These are phyloP conservation scores for crab-eating macaque (Macaca fascicularis) DNA, from an alignment of 2,113 vertebrate species.

Conservation along the genomic window DNA sequence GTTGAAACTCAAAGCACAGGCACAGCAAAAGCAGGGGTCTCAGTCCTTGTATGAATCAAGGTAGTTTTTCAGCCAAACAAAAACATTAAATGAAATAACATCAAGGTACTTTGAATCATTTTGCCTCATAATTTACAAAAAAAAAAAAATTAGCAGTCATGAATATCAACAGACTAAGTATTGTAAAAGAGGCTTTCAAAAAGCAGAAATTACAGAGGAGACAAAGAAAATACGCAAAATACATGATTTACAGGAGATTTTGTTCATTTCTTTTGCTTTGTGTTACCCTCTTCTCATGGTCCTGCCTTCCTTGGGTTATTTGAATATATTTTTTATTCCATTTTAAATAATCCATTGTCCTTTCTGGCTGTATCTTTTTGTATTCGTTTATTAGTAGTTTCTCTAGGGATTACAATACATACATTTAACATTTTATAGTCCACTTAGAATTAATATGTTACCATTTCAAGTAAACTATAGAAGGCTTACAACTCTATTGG, in stretches of 20 bases:
- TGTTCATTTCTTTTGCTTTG: no score
- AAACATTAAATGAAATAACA: background rate
- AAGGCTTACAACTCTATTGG: fast-evolving
- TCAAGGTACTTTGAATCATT: background rate
- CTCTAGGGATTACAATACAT: background rate
- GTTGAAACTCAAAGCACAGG: background rate
- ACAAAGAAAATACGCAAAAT: background rate
- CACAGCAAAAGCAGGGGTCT: background rate
- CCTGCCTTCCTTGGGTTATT: background rate
- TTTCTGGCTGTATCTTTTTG: background rate
- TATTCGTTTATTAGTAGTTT: background rate
- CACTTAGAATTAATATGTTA: no score
- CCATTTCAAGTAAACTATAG: no score
- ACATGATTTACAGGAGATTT: fast-evolving
- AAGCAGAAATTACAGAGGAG: background rate
- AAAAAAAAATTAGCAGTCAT: background rate
- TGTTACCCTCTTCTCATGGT: background rate
- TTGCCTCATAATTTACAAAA: background rate
- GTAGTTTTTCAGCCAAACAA: background rate
- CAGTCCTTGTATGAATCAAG: background rate
- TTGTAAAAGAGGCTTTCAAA: background rate
- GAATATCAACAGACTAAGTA: background rate
- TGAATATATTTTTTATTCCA: background rate
- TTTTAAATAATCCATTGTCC: background rate
- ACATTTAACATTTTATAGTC: background rate